A percentile compares a stretch with the other conserved stretches of the same genome.
Conservation (phyloP, 2,113 vertebrate genomes). For the Solenodon paradoxus region DNA sequence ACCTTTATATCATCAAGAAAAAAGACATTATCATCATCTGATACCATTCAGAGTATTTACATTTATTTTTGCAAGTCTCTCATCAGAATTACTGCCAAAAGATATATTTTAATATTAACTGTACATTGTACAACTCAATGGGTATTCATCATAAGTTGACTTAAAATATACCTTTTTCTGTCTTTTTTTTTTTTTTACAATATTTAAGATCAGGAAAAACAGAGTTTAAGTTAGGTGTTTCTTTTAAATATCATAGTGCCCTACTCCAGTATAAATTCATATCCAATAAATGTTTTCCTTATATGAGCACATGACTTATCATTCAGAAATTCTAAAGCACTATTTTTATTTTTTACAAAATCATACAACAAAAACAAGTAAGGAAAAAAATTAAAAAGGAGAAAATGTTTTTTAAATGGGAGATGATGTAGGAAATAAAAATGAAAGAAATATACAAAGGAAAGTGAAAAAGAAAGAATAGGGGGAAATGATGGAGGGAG, state of each 20-base stretch:
- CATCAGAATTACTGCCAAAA: neutral
- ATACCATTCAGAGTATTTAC: neutral
- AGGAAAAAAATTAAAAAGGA: neutral
- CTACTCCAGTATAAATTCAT: neutral
- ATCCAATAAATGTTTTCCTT: neutral
- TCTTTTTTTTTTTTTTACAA: neutral
- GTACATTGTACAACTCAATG: neutral
- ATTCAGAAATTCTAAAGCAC: neutral
- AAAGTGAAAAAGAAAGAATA: neutral
- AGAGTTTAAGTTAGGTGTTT: neutral
- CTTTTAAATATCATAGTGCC: neutral
- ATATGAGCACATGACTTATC: neutral
- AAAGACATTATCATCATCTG: neutral
- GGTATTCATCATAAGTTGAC: neutral
- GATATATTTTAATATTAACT: neutral
- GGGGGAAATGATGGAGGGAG: too few relatives aligned
- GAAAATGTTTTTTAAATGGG: neutral
- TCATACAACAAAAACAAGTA: neutral
- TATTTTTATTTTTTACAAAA: neutral
- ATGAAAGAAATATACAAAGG: neutral
- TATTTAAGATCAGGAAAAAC: neutral
- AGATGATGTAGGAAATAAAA: neutral
- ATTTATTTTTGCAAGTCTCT: neutral
- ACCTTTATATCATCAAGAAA: neutral
- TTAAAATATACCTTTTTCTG: neutral